These are phyloP conservation scores for Aethes cnicana DNA, from an alignment of 2,888 invertebrate species.

Conservation along the genomic window DNA sequence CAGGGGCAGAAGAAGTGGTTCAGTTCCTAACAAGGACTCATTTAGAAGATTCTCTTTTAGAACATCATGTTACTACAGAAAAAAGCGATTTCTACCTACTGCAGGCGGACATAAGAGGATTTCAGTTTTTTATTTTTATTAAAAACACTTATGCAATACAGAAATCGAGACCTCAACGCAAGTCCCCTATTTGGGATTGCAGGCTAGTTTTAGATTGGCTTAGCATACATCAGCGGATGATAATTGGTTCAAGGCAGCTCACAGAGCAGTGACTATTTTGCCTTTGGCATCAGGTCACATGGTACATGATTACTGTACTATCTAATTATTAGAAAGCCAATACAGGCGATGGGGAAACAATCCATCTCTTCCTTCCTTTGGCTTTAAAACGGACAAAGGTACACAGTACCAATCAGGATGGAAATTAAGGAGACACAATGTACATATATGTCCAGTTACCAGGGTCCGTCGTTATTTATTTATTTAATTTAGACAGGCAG, in stretches of 20 bases:
- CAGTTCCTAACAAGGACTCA: background rate
- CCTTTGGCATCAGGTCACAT: background rate
- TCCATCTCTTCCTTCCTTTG: background rate
- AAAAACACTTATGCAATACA: background rate
- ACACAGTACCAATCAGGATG: background rate
- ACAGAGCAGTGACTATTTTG: background rate
- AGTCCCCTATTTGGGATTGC: background rate
- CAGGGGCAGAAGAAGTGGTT: background rate
- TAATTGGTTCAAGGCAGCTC: background rate
- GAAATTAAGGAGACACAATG: background rate
- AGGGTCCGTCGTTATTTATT: background rate
- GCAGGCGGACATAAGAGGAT: background rate
- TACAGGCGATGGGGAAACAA: background rate
- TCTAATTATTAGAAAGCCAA: background rate
- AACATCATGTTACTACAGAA: background rate
- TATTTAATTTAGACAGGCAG: too few relatives aligned
- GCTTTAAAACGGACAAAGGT: background rate
- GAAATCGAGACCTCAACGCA: background rate
- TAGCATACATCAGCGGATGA: background rate
- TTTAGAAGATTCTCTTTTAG: background rate
- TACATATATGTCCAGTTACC: slow-evolving; percentile 6
- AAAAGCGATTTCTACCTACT: background rate
- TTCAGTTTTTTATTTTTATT: background rate
- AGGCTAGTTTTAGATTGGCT: background rate
- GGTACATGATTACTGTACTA: background rate